Conservation (phyloP, 2,797 vertebrate species). For the Xenopus petersii region DNA sequence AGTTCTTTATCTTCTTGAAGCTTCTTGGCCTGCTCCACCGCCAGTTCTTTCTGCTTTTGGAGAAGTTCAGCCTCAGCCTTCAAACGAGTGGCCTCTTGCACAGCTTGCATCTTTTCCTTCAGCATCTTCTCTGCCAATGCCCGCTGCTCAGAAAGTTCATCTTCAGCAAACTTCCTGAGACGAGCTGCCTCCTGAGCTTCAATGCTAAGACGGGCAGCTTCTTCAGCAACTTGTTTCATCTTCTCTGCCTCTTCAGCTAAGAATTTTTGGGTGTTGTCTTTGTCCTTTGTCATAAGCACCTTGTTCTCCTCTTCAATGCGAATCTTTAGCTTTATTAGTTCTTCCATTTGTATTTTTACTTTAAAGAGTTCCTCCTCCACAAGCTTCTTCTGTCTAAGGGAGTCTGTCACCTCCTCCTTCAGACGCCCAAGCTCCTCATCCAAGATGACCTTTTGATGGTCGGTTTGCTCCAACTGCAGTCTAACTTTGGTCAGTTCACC, state of each 20-base stretch:
- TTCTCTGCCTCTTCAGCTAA: constrained; percentile 88
- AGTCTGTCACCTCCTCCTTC: constrained; percentile 88
- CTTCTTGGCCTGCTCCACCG: constrained; percentile 89
- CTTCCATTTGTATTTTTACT: constrained; percentile 94
- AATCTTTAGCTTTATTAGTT: constrained; percentile 85
- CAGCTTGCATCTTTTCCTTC: constrained; percentile 96
- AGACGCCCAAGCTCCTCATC: constrained; percentile 92
- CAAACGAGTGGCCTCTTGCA: constrained; percentile 88
- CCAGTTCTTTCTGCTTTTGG: constrained; percentile 89
- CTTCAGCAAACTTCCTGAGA: constrained; percentile 84
- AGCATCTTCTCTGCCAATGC: constrained; percentile 88
- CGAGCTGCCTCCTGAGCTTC: constrained; percentile 91
- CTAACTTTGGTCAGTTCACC: constrained; percentile 88
- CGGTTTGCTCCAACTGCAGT: constrained; percentile 87
- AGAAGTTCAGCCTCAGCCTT: constrained; percentile 89
- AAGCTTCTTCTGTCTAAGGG: constrained; percentile 81
- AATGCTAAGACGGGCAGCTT: constrained; percentile 84
- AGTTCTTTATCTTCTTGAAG: constrained; percentile 90
- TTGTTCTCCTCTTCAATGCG: constrained; percentile 92
- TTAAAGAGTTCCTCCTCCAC: constrained; percentile 92
- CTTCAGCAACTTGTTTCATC: constrained; percentile 91
- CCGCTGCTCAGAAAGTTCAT: constrained; percentile 86
- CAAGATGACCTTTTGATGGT: constrained; percentile 86
- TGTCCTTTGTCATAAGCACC: constrained; percentile 81
- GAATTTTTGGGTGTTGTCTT: constrained; percentile 86